Conservation (phyloP, 1,140 invertebrate species). For the Zaprionus africanus region DNA sequence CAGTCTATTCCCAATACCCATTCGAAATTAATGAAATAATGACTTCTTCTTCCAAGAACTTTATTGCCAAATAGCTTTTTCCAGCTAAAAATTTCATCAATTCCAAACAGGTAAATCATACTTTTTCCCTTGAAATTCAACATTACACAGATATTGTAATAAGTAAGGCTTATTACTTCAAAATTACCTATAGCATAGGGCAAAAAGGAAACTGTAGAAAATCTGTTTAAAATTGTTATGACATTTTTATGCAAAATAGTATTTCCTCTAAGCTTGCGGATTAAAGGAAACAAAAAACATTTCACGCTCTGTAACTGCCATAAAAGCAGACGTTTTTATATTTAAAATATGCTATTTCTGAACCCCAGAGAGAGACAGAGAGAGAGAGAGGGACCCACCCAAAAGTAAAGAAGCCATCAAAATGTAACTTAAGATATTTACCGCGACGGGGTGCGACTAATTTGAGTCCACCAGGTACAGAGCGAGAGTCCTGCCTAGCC, state of each 20-base stretch:
- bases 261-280: constrained; percentile 38
- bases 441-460: constrained; percentile 65
- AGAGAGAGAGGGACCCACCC: constrained; percentile 26
- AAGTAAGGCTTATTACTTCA: constrained; percentile 41
- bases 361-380: constrained; percentile 56
- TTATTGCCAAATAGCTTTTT: neutral
- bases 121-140: neutral
- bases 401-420: constrained; percentile 77
- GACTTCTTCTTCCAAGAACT: neutral
- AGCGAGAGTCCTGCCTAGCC: constrained; percentile 25
- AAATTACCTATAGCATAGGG: constrained; percentile 21
- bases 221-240: constrained; percentile 81
- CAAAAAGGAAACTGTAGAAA: constrained; percentile 59
- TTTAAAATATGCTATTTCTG: constrained; percentile 70
- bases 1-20: neutral
- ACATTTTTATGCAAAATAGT: constrained; percentile 75
- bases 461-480: constrained; percentile 56
- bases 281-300: constrained; percentile 41
- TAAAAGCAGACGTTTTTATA: constrained; percentile 62
- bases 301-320: constrained; percentile 44
- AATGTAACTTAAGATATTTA: constrained; percentile 76
- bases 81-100: neutral
- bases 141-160: neutral
- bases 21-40: neutral
- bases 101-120: neutral